A percentile compares a stretch with the other conserved stretches of the same genome.
phyloP scores from a whole-genome alignment of 2,888 invertebrate genomes.

The Philonicus albiceps region DNA sequence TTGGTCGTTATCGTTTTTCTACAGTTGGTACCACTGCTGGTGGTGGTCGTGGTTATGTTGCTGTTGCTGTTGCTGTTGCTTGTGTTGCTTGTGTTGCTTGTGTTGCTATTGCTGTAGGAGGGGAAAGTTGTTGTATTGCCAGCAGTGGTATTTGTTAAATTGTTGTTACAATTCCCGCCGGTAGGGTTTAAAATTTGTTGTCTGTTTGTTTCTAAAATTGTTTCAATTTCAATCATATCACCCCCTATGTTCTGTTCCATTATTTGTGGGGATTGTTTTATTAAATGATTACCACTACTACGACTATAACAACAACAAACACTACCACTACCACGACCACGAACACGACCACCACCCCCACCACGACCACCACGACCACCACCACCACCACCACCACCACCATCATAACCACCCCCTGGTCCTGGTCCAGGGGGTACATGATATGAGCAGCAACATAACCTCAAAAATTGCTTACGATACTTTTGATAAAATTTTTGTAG shows the following conservation, averaged over 20 bases:
- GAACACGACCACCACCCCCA: too few species aligned
- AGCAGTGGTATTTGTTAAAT: background rate
- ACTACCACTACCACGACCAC: too few species aligned
- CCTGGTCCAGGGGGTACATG: conserved; percentile 47
- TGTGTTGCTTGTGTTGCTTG: background rate
- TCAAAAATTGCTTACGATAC: conserved; percentile 40
- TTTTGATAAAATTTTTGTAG: conserved; percentile 36
- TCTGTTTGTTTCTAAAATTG: background rate
- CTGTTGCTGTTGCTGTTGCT: background rate
- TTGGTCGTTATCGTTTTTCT: background rate
- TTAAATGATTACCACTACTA: background rate
- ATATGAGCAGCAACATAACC: conserved; percentile 45
- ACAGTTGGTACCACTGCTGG: background rate
- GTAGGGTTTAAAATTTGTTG: background rate
- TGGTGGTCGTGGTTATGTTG: background rate
- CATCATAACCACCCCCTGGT: conserved; percentile 39
- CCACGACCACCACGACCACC: too few species aligned
- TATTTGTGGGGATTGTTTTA: background rate
- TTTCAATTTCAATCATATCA: background rate
- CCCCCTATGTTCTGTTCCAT: background rate
- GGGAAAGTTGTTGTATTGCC: too few species aligned
- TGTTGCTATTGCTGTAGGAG: background rate
- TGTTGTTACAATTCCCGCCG: background rate
- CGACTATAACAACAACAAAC: too few species aligned
- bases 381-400: too few species aligned